phyloP scores from a whole-genome alignment of 2,797 vertebrate species.

The Aselliscus stoliczkanus region DNA sequence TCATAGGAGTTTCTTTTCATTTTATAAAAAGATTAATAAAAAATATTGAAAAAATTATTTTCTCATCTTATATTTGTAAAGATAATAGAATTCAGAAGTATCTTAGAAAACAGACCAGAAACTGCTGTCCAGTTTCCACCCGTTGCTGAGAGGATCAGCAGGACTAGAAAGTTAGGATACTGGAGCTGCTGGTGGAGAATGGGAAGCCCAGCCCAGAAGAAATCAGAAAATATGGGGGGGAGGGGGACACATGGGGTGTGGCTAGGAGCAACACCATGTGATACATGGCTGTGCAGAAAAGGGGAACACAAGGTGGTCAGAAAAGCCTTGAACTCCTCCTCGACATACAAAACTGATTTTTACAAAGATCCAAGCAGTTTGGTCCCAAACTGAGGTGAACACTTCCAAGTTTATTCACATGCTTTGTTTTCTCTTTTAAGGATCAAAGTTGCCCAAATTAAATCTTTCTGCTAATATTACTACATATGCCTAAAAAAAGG shows the following conservation, averaged over 20 bases:
- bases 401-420: constrained; percentile 85
- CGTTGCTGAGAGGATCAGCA: constrained; percentile 73
- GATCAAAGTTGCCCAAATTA: constrained; percentile 82
- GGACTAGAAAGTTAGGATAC: constrained; percentile 75
- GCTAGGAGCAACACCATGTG: constrained; percentile 49
- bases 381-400: constrained; percentile 83
- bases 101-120: constrained; percentile 84
- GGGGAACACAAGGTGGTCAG: constrained; percentile 65
- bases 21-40: constrained; percentile 88
- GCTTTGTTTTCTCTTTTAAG: constrained; percentile 78
- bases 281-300: constrained; percentile 72
- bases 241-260: background rate
- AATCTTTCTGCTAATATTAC: constrained; percentile 76
- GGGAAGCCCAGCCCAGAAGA: constrained; percentile 67
- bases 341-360: constrained; percentile 73
- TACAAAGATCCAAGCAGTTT: constrained; percentile 80
- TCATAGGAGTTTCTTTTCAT: constrained; percentile 76
- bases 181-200: constrained; percentile 75
- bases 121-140: constrained; percentile 75
- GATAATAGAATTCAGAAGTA: constrained; percentile 80
- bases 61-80: constrained; percentile 79
- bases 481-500: constrained; percentile 72
- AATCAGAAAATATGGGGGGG: constrained; percentile 53
- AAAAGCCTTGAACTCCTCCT: constrained; percentile 80
- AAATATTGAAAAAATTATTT: constrained; percentile 85